Conservation (phyloP, 2,113 vertebrate species). For the Craseonycteris thonglongyai region DNA sequence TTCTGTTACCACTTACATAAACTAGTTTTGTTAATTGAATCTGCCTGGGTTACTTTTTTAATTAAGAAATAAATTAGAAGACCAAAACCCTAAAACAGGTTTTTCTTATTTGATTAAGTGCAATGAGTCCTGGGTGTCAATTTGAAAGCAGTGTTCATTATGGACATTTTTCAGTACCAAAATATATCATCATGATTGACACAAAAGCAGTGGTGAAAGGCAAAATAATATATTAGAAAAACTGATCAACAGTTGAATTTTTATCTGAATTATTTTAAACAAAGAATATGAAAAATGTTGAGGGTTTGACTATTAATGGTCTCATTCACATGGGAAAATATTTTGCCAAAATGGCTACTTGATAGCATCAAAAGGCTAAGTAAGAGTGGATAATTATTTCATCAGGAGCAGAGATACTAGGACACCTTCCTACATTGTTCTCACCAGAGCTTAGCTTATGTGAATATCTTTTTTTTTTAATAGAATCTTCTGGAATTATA, state of each 20-base stretch:
- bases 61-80: constrained; percentile 28
- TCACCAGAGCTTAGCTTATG: background rate
- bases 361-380: background rate
- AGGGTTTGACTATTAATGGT: background rate
- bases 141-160: background rate
- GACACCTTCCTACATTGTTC: background rate
- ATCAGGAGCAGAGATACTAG: background rate
- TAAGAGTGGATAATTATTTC: background rate
- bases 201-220: background rate
- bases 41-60: background rate
- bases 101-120: constrained; percentile 16
- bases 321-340: background rate
- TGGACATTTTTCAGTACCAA: background rate
- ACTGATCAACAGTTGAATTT: background rate
- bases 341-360: background rate
- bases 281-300: background rate
- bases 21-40: constrained; percentile 20
- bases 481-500: background rate
- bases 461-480: background rate
- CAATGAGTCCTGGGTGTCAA: background rate
- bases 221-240: background rate
- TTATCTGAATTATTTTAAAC: constrained; percentile 3
- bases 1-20: background rate
- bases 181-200: background rate
- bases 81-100: background rate